Conservation (phyloP, 2,113 vertebrate genomes). For the Pseudorectes ferrugineus region DNA sequence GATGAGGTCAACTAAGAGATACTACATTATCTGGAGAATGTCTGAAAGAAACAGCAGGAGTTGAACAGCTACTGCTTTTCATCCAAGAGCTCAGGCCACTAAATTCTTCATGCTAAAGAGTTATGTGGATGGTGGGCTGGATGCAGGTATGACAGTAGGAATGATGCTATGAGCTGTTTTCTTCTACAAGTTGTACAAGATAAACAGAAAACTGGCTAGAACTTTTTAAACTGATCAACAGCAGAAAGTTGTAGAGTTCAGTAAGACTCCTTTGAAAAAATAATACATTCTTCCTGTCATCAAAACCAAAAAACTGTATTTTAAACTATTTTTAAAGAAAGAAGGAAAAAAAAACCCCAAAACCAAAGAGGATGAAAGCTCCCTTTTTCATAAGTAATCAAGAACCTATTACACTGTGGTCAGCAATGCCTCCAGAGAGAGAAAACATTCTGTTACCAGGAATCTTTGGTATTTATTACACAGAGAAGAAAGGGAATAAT, state of each 20-base stretch:
- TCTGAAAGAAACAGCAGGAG: neutral
- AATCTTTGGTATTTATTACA: neutral
- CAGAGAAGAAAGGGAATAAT: neutral
- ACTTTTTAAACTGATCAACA: neutral
- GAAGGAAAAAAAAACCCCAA: neutral
- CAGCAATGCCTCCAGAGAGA: neutral
- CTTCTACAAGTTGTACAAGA: neutral
- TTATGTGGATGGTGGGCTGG: neutral
- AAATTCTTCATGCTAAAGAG: neutral
- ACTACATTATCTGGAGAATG: neutral
- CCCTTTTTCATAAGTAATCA: neutral
- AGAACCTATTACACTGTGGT: neutral
- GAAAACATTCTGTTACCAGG: neutral
- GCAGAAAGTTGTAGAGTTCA: neutral
- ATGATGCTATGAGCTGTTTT: neutral
- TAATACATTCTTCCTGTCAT: neutral
- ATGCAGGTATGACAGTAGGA: neutral
- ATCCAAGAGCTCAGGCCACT: neutral
- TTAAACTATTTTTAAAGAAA: neutral
- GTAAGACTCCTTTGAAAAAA: neutral
- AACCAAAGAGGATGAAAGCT: neutral
- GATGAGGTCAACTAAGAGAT: neutral
- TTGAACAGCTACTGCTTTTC: neutral
- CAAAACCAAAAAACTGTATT: neutral
- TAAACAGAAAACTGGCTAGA: neutral